These are phyloP conservation scores for Enteromius radiatus DNA, from an alignment of 2,797 vertebrate genomes.

Conservation along the genomic window DNA sequence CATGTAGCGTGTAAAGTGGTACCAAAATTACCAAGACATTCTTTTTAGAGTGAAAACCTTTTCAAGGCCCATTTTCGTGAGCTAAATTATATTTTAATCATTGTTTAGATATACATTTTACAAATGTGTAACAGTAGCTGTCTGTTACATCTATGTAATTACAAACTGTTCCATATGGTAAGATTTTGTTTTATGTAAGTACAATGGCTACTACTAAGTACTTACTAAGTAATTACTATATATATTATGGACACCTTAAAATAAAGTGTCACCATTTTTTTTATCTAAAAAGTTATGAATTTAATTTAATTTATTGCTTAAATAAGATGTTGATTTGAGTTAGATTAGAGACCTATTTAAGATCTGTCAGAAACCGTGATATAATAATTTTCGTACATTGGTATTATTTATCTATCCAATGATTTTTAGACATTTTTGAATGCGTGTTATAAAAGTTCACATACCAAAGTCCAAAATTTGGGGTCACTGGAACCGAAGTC, in stretches of 20 bases:
- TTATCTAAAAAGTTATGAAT: too few relatives aligned
- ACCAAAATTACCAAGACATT: too few relatives aligned
- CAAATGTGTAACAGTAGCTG: too few relatives aligned
- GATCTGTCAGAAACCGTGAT: neutral
- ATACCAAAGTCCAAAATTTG: neutral
- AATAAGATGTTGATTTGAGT: neutral
- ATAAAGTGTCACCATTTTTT: too few relatives aligned
- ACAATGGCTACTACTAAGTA: too few relatives aligned
- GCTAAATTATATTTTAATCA: neutral
- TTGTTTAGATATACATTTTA: neutral
- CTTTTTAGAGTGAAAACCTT: neutral
- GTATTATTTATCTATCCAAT: neutral
- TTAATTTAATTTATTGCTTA: too few relatives aligned
- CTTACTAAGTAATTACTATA: too few relatives aligned
- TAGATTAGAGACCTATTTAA: neutral
- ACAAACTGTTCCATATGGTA: too few relatives aligned
- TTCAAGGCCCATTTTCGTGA: neutral
- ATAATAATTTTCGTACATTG: neutral
- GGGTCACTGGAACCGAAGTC: conserved; percentile 69
- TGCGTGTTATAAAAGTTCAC: neutral
- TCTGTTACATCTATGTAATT: too few relatives aligned
- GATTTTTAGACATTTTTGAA: neutral
- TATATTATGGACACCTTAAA: too few relatives aligned
- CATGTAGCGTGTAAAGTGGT: too few relatives aligned
- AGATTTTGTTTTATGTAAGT: too few relatives aligned